A percentile compares a stretch with the other conserved stretches of the same genome.
These are phyloP conservation scores for Parnassius orleans DNA, from an alignment of 2,888 invertebrate species.

Conservation along the genomic window DNA sequence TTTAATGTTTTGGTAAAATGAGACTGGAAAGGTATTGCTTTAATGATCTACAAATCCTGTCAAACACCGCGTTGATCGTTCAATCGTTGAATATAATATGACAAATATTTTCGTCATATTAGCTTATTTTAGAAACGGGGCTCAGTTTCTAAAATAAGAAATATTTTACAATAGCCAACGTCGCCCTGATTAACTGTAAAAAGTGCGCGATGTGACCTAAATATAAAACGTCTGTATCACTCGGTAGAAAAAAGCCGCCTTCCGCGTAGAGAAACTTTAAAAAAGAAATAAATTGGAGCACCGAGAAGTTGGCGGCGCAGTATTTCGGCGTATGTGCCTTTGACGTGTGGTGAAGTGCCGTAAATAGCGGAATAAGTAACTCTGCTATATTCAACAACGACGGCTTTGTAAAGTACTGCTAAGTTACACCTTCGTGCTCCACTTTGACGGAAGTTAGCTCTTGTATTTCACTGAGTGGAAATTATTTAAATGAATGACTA, in stretches of 20 bases:
- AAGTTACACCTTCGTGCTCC: slow-evolving; percentile 25
- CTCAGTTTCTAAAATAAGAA: neutral
- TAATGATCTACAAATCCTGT: too few species aligned
- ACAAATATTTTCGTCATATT: too few species aligned
- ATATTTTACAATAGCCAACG: slow-evolving; percentile 13
- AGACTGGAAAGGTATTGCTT: too few species aligned
- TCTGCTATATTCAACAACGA: slow-evolving; percentile 27
- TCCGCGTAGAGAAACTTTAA: slow-evolving; percentile 27
- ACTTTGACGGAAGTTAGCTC: slow-evolving; percentile 5
- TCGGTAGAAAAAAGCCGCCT: slow-evolving; percentile 22
- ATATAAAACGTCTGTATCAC: slow-evolving; percentile 26
- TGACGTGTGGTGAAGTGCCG: slow-evolving; percentile 27
- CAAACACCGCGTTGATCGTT: too few species aligned
- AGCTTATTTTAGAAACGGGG: too few species aligned
- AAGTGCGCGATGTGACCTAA: slow-evolving; percentile 24
- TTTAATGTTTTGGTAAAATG: too few species aligned
- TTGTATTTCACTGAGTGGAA: slow-evolving; percentile 6
- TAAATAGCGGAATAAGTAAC: slow-evolving; percentile 29
- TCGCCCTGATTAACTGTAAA: slow-evolving; percentile 19
- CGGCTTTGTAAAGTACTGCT: slow-evolving; percentile 26
- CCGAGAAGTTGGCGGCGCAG: slow-evolving; percentile 24
- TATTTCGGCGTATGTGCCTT: slow-evolving; percentile 26
- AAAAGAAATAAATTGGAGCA: slow-evolving; percentile 28
- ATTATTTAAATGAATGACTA: neutral
- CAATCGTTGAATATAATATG: too few species aligned